Conservation (phyloP, 2,888 invertebrate species). For the Andrena chrysosceles region DNA sequence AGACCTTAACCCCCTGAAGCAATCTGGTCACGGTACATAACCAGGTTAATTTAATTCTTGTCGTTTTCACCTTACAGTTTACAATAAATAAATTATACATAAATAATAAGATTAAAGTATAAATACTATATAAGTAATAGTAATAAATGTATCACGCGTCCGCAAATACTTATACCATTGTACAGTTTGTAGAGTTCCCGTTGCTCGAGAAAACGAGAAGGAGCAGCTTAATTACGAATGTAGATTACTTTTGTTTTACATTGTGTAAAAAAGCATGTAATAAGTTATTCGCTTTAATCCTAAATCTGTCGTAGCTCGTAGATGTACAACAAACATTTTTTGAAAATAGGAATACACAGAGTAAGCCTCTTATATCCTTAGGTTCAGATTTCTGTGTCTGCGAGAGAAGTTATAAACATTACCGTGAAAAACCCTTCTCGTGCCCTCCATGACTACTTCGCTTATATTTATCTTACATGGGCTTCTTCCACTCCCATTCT, state of each 20-base stretch:
- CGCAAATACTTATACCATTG: slow-evolving; percentile 29
- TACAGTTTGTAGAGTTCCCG: slow-evolving; percentile 24
- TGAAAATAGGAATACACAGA: slow-evolving; percentile 48
- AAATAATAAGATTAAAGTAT: slow-evolving; percentile 38
- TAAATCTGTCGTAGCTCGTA: slow-evolving; percentile 34
- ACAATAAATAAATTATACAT: slow-evolving; percentile 43
- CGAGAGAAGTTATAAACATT: slow-evolving; percentile 33
- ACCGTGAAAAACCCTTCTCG: slow-evolving; percentile 27
- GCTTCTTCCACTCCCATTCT: slow-evolving; percentile 15
- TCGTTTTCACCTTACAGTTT: slow-evolving; percentile 28
- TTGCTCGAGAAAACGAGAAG: slow-evolving; percentile 9
- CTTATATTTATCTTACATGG: slow-evolving; percentile 52
- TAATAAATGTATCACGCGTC: slow-evolving; percentile 31
- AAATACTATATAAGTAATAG: slow-evolving; percentile 41
- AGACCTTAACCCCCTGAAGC: slow-evolving; percentile 69
- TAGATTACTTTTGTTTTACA: slow-evolving; percentile 24
- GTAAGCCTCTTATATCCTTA: slow-evolving; percentile 29
- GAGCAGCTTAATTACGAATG: slow-evolving; percentile 27
- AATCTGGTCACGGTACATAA: slow-evolving; percentile 20
- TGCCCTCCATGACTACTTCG: slow-evolving; percentile 4
- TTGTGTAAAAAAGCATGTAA: slow-evolving; percentile 46
- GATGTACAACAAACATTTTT: slow-evolving; percentile 35
- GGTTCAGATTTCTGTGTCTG: slow-evolving; percentile 36
- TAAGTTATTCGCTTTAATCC: slow-evolving; percentile 42
- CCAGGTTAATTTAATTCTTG: slow-evolving; percentile 7